Evolutionary conservation across 2,888 invertebrate species (phyloP).

Genomic region (Drosophila limbata): DNA sequence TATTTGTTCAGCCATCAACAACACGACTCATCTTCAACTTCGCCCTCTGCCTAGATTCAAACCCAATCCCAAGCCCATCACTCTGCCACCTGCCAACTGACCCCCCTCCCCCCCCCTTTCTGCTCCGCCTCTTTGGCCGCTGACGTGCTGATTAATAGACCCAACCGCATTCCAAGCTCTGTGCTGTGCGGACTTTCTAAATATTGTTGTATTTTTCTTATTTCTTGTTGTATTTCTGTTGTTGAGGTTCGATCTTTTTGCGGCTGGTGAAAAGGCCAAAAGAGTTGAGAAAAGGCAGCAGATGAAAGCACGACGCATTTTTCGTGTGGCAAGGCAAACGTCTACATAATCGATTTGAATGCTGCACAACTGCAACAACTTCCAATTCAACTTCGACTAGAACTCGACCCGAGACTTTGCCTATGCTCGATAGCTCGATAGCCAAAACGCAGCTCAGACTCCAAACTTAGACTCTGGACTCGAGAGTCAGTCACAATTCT

Average conservation of each 20-base stretch:
- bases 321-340: slow-evolving; percentile 55
- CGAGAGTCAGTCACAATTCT: slow-evolving; percentile 17
- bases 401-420: slow-evolving; percentile 7
- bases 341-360: slow-evolving; percentile 77
- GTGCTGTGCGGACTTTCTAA: slow-evolving; percentile 75
- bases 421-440: slow-evolving; percentile 7
- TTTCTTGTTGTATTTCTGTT: slow-evolving; percentile 34
- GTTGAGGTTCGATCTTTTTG: slow-evolving; percentile 41
- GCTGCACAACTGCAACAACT: slow-evolving; percentile 41
- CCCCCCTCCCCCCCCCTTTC: background rate
- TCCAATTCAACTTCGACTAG: slow-evolving; percentile 11
- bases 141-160: slow-evolving; percentile 80
- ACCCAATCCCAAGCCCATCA: slow-evolving; percentile 17
- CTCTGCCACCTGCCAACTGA: background rate
- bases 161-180: slow-evolving; percentile 78
- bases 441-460: slow-evolving; percentile 35
- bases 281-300: slow-evolving; percentile 20
- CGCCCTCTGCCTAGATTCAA: slow-evolving; percentile 44
- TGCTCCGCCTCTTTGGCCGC: slow-evolving; percentile 13
- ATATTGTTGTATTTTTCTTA: slow-evolving; percentile 52
- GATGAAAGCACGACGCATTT: slow-evolving; percentile 43
- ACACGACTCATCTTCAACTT: slow-evolving; percentile 58
- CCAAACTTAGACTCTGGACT: slow-evolving; percentile 44
- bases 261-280: slow-evolving; percentile 56
- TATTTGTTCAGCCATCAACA: slow-evolving; percentile 67